Percentiles rank a stretch among this genome's conserved stretches.
These are phyloP conservation scores for Monochamus saltuarius DNA, from an alignment of 1,140 invertebrate genomes.

Conservation along the genomic window DNA sequence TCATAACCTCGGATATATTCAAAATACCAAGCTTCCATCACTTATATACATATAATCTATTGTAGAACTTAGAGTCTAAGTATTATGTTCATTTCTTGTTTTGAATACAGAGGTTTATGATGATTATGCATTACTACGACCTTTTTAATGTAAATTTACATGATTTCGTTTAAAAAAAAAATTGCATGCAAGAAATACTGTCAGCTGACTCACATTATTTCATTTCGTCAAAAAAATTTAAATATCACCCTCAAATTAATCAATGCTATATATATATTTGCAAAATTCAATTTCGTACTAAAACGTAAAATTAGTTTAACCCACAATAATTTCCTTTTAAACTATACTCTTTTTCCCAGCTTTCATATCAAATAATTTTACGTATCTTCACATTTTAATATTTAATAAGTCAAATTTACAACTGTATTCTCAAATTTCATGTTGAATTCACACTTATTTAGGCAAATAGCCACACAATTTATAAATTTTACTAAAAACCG, in stretches of 20 bases:
- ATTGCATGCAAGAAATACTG: slow-evolving; percentile 8
- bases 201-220: background rate
- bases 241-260: too few species aligned
- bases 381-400: too few species aligned
- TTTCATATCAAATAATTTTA: background rate
- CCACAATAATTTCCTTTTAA: too few species aligned
- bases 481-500: slow-evolving; percentile 6
- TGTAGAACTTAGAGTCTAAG: slow-evolving; percentile 31
- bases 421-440: too few species aligned
- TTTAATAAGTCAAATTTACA: too few species aligned
- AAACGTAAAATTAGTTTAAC: too few species aligned
- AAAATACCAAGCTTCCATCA: slow-evolving; percentile 29
- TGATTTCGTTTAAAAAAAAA: background rate
- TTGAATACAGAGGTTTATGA: slow-evolving; percentile 19
- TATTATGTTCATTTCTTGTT: slow-evolving; percentile 22
- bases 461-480: too few species aligned
- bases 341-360: too few species aligned
- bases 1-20: slow-evolving; percentile 29
- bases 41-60: slow-evolving; percentile 29
- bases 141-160: background rate
- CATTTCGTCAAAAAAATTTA: too few species aligned
- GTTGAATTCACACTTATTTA: too few species aligned
- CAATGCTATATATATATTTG: too few species aligned
- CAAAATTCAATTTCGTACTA: background rate
- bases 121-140: slow-evolving; percentile 27